Conservation (phyloP, 2,888 invertebrate genomes). For the Ichneumoninae sp. region DNA sequence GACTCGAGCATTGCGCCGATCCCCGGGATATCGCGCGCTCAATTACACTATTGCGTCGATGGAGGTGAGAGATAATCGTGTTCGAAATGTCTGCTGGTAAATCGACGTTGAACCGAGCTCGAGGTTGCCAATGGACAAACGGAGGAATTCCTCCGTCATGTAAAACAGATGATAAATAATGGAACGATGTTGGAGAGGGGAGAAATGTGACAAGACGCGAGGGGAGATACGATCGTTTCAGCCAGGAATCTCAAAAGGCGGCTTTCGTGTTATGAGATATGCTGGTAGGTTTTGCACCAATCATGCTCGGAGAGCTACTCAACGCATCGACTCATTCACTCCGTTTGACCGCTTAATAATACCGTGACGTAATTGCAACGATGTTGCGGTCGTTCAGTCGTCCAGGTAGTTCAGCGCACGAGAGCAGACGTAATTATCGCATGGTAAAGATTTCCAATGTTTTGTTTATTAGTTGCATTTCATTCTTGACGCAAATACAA, state of each 20-base stretch:
- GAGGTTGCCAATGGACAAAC: constrained; percentile 31
- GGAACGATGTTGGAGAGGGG: background rate
- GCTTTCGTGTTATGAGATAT: constrained; percentile 3
- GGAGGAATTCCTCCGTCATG: constrained; percentile 1
- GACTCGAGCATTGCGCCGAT: constrained; percentile 51
- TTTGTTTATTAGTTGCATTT: constrained; percentile 20
- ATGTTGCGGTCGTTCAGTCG: constrained; percentile 10
- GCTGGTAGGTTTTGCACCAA: constrained; percentile 8
- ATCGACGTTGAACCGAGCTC: constrained; percentile 79
- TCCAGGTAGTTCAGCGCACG: background rate
- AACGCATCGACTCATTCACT: constrained; percentile 51
- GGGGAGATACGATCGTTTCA: constrained; percentile 34
- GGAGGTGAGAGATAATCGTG: constrained; percentile 60
- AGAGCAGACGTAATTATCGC: constrained; percentile 7
- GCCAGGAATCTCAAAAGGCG: constrained; percentile 28
- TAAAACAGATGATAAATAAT: constrained; percentile 12
- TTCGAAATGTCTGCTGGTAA: constrained; percentile 78
- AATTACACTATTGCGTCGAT: constrained; percentile 80
- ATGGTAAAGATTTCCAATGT: background rate
- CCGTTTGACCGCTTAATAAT: constrained; percentile 43
- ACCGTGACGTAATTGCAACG: constrained; percentile 35
- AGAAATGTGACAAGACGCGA: constrained; percentile 19
- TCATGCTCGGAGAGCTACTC: background rate
- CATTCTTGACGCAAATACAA: background rate
- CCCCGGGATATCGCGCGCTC: constrained; percentile 80